These are phyloP conservation scores for Caenorhabditis wallacei DNA, from an alignment of 2,888 invertebrate species.

Conservation along the genomic window DNA sequence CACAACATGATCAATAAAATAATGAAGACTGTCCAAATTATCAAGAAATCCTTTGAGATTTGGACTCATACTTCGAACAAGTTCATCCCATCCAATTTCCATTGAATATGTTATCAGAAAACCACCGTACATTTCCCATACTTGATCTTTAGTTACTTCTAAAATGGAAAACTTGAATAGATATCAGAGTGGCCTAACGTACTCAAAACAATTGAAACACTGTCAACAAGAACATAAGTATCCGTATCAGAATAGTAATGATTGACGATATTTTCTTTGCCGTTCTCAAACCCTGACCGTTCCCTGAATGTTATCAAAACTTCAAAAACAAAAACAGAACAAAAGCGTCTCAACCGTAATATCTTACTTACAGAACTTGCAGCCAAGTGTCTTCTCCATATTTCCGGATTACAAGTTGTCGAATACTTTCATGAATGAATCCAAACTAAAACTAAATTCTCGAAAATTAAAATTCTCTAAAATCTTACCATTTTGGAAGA, in stretches of 20 bases:
- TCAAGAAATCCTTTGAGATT: constrained; percentile 89
- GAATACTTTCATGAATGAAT: constrained; percentile 80
- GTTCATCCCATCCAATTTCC: constrained; percentile 80
- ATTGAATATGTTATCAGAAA: constrained; percentile 79
- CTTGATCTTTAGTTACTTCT: constrained; percentile 77
- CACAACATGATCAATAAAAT: constrained; percentile 80
- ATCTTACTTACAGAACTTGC: constrained; percentile 72
- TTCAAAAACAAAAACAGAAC: not conserved
- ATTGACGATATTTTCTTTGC: constrained; percentile 79
- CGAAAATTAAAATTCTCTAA: not conserved
- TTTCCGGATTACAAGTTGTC: constrained; percentile 76
- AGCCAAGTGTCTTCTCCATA: constrained; percentile 78
- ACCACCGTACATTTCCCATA: constrained; percentile 80
- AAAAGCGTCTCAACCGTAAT: too few species aligned
- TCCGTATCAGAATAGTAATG: constrained; percentile 78
- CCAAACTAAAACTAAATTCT: constrained; percentile 73
- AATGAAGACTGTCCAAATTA: constrained; percentile 95
- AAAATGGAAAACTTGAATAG: constrained; percentile 3
- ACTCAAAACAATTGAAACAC: constrained; percentile 65
- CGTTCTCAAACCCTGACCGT: constrained; percentile 77
- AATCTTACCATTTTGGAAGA: constrained; percentile 27
- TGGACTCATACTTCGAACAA: constrained; percentile 77
- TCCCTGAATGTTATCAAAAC: constrained; percentile 47
- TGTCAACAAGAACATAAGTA: constrained; percentile 75
- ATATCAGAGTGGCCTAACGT: not conserved